Evolutionary conservation across 2,888 invertebrate species (phyloP), one percentile per base, ranked within the genome.

Genomic region (Nemotelus nigrinus): DNA sequence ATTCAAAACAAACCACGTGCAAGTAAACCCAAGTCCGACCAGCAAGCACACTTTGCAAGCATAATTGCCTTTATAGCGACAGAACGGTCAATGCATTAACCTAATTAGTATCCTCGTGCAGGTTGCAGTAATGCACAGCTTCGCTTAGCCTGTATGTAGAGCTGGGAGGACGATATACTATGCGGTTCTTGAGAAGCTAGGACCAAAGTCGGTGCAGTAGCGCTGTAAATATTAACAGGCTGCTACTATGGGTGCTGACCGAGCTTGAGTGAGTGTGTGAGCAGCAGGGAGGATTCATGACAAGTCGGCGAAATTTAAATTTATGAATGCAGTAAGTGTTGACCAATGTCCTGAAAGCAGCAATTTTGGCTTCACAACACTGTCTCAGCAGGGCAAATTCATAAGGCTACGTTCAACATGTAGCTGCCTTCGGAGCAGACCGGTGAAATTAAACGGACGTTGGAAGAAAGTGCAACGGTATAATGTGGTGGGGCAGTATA

Each of bases 271-370:
- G 39, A 25, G 58, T 8, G 8, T n/a, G n/a, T n/a, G 58, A 6
- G 58, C 25, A 25, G 6, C 6, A 1, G 39, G 39, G 67, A n/a
- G 50, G 50, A 10, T 67, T 67, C 4, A 48, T 48, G 67, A 48
- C 44, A 48, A 45, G 48, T 48, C 39, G 25, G 67, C 67, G 67
- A 67, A 67, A 67, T 67, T 67, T 50, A 50, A 67, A 67, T 67
- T 67, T 67, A 67, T 67, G 67, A 39, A 50, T 67, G 67, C 67
- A 67, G 50, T 50, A 44, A 63, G 43, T 63, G 41, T 63, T 63
- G 63, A 63, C 63, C 57, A 57, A 25, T 10, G 43, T 43, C 4
- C 63, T 41, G 39, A 3, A 39, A 63, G 43, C 58, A 58, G 5
- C 58, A 63, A 63, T 57, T 57, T 57, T 10, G 57, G 57, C 57